A percentile compares a stretch with the other conserved stretches of the same genome.
These are phyloP conservation scores for Etia nguti DNA, from an alignment of 2,113 vertebrate species.

Conservation along the genomic window DNA sequence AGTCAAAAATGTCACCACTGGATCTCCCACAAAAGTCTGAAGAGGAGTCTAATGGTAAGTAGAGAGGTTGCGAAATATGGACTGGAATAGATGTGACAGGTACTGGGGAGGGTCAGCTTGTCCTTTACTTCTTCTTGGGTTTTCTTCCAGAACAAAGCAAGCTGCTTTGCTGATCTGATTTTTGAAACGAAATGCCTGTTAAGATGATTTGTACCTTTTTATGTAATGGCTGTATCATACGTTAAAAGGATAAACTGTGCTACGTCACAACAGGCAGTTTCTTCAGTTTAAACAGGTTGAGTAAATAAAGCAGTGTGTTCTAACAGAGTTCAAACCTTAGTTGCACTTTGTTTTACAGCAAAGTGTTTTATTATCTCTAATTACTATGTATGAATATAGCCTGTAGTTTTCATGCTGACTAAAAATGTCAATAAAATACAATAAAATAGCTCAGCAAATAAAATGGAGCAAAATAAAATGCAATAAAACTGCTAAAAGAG, in stretches of 20 bases:
- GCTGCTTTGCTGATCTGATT: neutral
- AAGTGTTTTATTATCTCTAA: neutral
- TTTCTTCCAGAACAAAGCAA: neutral
- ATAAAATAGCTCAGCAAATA: neutral
- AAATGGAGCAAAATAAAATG: neutral
- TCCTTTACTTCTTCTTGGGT: neutral
- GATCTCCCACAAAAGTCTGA: neutral
- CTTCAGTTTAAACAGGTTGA: neutral
- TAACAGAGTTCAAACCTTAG: neutral
- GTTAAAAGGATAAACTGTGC: conserved; percentile 1
- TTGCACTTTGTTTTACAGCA: neutral
- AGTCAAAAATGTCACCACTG: neutral
- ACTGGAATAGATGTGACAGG: neutral
- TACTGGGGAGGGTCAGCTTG: neutral
- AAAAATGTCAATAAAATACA: neutral
- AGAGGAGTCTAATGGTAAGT: neutral
- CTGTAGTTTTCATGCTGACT: neutral
- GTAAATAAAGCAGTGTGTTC: neutral
- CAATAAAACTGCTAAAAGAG: neutral
- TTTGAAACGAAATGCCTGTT: neutral
- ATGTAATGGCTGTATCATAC: neutral
- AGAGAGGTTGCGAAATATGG: neutral
- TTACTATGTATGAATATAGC: neutral
- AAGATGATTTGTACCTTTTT: conserved; percentile 14
- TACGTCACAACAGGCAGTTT: neutral